Evolutionary conservation across 1,140 invertebrate species (phyloP).

Genomic region (Anastrepha ludens): DNA sequence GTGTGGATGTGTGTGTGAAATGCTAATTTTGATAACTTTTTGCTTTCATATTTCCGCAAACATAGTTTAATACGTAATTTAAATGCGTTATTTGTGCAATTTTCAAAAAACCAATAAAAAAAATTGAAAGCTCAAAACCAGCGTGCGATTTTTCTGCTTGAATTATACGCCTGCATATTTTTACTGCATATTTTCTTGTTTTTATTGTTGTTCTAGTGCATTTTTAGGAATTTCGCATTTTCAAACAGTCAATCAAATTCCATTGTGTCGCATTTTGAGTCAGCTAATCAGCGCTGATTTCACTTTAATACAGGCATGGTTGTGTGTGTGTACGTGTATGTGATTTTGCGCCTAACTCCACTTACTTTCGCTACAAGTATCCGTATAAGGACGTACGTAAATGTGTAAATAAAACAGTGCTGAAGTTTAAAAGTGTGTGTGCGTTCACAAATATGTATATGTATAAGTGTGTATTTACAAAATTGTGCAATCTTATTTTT

Average conservation of each 20-base stretch:
- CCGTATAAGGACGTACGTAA: background rate
- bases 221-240: background rate
- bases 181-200: slow-evolving; percentile 4
- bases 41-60: background rate
- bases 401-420: slow-evolving; percentile 20
- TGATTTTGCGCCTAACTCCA: background rate
- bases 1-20: background rate
- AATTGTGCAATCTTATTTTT: slow-evolving; percentile 12
- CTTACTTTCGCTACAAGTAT: background rate
- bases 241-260: slow-evolving; percentile 33
- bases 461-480: slow-evolving; percentile 35
- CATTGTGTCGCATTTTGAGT: background rate
- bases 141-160: background rate
- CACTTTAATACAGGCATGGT: background rate
- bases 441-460: slow-evolving; percentile 19
- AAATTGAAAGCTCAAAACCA: background rate
- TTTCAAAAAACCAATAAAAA: background rate
- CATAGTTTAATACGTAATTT: background rate
- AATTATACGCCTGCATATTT: background rate
- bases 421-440: background rate
- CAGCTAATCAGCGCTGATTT: slow-evolving; percentile 1
- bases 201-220: slow-evolving; percentile 3
- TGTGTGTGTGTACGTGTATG: background rate
- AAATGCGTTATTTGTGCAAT: slow-evolving; percentile 3
- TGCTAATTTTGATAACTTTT: background rate